These are phyloP conservation scores for Acyrthosiphon pisum DNA, from an alignment of 1,140 invertebrate genomes.

Conservation along the genomic window DNA sequence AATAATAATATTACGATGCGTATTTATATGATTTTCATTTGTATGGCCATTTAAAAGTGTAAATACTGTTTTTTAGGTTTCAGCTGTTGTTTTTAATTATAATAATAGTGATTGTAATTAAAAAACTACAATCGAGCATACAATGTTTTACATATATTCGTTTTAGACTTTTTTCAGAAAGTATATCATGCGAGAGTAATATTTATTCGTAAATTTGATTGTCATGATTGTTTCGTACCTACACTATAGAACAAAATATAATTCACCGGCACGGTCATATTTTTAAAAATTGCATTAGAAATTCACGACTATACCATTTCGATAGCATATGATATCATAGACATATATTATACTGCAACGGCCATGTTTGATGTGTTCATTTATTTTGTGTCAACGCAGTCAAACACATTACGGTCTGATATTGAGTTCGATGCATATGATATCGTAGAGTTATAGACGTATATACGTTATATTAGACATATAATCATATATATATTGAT, in stretches of 20 bases:
- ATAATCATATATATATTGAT: background rate
- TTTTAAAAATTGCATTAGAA: background rate
- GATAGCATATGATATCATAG: background rate
- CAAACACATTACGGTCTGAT: background rate
- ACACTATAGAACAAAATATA: background rate
- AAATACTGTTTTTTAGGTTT: too few relatives aligned
- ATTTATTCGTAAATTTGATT: background rate
- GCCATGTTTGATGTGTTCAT: background rate
- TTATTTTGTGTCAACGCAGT: constrained; percentile 2
- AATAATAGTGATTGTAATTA: background rate
- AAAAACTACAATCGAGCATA: background rate
- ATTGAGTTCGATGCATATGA: background rate
- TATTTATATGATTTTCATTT: too few relatives aligned
- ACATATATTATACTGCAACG: background rate
- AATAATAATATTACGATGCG: background rate
- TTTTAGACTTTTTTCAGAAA: background rate
- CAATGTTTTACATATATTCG: background rate
- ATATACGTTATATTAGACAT: background rate
- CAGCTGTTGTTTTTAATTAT: background rate
- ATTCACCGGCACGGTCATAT: background rate
- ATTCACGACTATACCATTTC: background rate
- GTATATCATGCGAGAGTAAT: background rate
- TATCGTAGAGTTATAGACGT: background rate
- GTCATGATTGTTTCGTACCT: background rate
- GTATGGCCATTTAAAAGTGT: too few relatives aligned